phyloP scores from a whole-genome alignment of 2,797 vertebrate species.

The Chelmon rostratus region DNA sequence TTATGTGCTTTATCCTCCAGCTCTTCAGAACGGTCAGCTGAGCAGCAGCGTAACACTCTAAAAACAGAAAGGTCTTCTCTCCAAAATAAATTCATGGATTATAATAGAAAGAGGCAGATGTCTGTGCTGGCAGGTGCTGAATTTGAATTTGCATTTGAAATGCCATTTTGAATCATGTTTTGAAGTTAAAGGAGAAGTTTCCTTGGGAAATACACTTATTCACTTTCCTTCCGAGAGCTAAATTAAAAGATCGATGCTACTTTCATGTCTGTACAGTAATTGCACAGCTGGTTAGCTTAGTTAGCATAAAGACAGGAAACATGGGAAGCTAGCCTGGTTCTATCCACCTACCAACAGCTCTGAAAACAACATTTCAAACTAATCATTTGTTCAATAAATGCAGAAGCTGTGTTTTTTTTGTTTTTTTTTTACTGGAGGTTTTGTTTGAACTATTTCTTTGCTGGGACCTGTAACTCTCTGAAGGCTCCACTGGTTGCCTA shows the following conservation, averaged over 20 bases:
- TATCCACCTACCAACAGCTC: neutral
- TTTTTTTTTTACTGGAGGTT: no score
- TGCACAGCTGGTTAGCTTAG: neutral
- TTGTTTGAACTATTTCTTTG: no score
- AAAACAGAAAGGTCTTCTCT: slow-evolving; percentile 42
- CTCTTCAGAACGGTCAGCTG: slow-evolving; percentile 47
- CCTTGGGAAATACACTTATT: neutral
- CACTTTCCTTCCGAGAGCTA: neutral
- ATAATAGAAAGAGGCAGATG: neutral
- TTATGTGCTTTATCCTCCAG: slow-evolving; percentile 26
- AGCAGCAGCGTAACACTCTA: slow-evolving; percentile 52
- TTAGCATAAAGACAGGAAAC: slow-evolving; percentile 3
- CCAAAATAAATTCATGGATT: neutral
- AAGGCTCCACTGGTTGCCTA: no score
- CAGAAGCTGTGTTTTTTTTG: neutral
- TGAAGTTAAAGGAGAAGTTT: neutral
- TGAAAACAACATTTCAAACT: neutral
- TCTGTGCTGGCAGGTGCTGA: neutral
- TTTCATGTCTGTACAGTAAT: neutral
- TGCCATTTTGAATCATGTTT: neutral
- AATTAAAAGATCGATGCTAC: neutral
- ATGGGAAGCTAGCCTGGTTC: neutral
- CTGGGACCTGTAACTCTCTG: no score
- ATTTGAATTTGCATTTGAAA: neutral
- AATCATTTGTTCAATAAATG: neutral